phyloP scores from a whole-genome alignment of 2,888 invertebrate genomes.

The Agrilus mali region DNA sequence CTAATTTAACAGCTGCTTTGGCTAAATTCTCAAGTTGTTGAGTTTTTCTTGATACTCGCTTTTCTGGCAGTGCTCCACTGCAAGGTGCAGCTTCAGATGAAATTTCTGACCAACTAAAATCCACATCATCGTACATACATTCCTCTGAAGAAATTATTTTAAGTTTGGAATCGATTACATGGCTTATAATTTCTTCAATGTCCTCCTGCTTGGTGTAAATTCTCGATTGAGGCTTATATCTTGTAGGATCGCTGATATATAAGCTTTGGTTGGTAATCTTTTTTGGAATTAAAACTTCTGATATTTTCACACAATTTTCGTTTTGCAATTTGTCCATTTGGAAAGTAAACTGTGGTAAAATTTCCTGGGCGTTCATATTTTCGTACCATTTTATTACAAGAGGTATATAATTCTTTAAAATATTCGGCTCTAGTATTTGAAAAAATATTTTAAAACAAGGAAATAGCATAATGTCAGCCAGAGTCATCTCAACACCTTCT shows the following conservation, averaged over 20 bases:
- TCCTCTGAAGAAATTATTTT: constrained; percentile 4
- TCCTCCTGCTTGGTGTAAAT: constrained; percentile 66
- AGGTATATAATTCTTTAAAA: constrained; percentile 41
- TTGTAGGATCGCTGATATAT: constrained; percentile 65
- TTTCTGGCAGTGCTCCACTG: constrained; percentile 65
- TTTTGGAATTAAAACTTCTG: constrained; percentile 9
- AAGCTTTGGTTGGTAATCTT: constrained; percentile 41
- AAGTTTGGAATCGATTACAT: too few species aligned
- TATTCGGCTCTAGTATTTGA: constrained; percentile 30
- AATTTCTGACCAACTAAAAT: constrained; percentile 56
- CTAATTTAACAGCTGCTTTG: constrained; percentile 60
- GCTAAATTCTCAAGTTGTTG: constrained; percentile 79
- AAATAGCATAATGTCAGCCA: constrained; percentile 72
- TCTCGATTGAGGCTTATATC: constrained; percentile 60
- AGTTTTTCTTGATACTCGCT: constrained; percentile 63
- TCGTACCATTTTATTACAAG: constrained; percentile 52
- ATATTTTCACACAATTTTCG: constrained; percentile 16
- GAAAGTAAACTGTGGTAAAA: constrained; percentile 9
- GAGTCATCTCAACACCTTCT: constrained; percentile 69
- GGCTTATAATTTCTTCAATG: constrained; percentile 43
- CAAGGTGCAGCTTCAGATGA: constrained; percentile 65
- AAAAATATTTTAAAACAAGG: constrained; percentile 54
- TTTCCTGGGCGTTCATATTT: constrained; percentile 22
- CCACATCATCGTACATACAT: constrained; percentile 32
- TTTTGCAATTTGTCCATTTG: background rate